Conservation (phyloP, 2,113 vertebrate genomes). For the Thomomys bottae region DNA sequence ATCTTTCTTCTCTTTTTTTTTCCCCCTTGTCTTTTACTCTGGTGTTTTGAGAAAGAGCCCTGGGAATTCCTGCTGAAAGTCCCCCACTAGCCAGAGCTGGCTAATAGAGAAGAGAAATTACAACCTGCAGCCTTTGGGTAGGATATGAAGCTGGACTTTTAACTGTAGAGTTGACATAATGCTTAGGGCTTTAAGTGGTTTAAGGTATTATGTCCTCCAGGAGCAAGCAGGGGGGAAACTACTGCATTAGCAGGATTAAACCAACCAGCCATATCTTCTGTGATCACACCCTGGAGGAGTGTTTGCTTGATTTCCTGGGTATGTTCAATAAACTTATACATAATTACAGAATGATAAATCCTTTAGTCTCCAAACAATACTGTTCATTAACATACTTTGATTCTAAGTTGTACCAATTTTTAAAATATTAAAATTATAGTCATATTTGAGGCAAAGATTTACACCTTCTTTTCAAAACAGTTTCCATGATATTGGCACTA, state of each 20-base stretch:
- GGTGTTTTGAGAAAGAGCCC: background rate
- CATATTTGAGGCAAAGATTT: background rate
- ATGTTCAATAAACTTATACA: background rate
- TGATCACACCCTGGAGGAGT: background rate
- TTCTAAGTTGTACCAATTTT: background rate
- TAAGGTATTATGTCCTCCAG: background rate
- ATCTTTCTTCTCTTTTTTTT: background rate
- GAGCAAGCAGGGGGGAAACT: background rate
- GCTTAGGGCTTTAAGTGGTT: background rate
- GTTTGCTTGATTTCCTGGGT: background rate
- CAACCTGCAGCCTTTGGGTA: background rate
- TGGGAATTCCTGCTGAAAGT: background rate
- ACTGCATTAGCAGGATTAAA: background rate
- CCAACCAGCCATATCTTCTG: background rate
- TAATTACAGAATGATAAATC: background rate
- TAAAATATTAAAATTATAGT: background rate
- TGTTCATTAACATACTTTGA: background rate
- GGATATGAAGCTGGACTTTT: background rate
- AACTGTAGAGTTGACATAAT: background rate
- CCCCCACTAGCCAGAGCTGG: background rate
- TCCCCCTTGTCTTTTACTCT: background rate
- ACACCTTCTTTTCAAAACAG: background rate
- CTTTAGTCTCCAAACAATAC: background rate
- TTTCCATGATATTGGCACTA: conserved; percentile 12
- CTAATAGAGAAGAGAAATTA: background rate